Percentiles rank a stretch among this genome's conserved stretches.
phyloP scores from a whole-genome alignment of 2,797 vertebrate species.

The Notamacropus eugenii region DNA sequence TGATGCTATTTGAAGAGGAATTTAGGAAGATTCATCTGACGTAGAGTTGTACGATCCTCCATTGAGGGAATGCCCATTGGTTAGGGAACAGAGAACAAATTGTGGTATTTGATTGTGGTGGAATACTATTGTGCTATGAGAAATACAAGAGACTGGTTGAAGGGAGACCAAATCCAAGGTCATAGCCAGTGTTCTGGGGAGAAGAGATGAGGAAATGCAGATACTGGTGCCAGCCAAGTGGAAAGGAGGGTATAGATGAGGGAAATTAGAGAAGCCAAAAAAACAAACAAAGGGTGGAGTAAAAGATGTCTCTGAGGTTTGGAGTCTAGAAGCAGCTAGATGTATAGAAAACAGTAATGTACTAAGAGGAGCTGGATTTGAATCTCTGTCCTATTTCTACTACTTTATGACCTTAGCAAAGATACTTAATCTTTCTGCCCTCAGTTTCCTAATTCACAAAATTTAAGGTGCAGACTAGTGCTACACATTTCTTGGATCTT shows the following conservation, averaged over 20 bases:
- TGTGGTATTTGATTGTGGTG: neutral
- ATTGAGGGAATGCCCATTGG: neutral
- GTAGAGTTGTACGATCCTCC: neutral
- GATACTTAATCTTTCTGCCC: neutral
- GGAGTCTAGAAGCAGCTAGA: neutral
- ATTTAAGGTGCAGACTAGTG: neutral
- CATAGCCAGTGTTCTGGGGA: neutral
- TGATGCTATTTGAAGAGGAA: neutral
- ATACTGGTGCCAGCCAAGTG: neutral
- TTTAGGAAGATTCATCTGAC: neutral
- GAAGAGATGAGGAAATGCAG: neutral
- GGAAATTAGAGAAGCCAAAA: neutral
- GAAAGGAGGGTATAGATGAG: neutral
- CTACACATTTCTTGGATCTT: neutral
- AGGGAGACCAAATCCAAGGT: neutral
- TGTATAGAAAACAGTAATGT: neutral
- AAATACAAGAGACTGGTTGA: neutral
- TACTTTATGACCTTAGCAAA: neutral
- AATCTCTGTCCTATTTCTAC: neutral
- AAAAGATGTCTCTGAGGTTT: neutral
- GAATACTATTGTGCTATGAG: neutral
- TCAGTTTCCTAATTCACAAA: neutral
- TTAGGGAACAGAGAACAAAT: neutral
- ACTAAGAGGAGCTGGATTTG: neutral
- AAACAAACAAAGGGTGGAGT: neutral